Evolutionary conservation across 1,140 invertebrate species (phyloP).

Genomic region (Drosophila aff.): DNA sequence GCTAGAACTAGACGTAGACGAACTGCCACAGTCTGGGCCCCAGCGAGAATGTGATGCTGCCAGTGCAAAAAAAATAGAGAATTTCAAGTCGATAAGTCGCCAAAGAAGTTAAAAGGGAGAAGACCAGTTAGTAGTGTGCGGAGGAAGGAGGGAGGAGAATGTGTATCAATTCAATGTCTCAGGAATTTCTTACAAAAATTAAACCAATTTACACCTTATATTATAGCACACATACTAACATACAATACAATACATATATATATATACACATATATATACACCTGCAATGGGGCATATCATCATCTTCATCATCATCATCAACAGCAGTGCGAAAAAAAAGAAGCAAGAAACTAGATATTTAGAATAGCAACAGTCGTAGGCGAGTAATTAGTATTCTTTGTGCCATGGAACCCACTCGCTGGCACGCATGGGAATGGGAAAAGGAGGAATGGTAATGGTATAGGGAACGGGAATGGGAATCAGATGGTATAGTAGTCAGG

Average conservation of each 20-base stretch:
- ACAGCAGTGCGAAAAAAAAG: conserved; percentile 9
- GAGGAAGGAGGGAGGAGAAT: conserved; percentile 11
- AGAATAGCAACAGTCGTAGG: conserved; percentile 26
- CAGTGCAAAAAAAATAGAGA: conserved; percentile 2
- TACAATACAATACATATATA: conserved; percentile 23
- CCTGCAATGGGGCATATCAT: conserved; percentile 33
- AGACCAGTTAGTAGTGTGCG: conserved; percentile 10
- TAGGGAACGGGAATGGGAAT: conserved; percentile 5
- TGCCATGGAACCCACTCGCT: conserved; percentile 40
- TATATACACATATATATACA: conserved; percentile 5
- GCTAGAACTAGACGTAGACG: conserved; percentile 6
- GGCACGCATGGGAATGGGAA: neutral
- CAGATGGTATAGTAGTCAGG: conserved; percentile 7
- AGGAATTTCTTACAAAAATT: conserved; percentile 73
- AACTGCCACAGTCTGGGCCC: conserved; percentile 12
- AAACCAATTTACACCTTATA: conserved; percentile 43
- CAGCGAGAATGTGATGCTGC: neutral
- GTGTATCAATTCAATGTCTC: conserved; percentile 78
- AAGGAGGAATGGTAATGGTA: conserved; percentile 1
- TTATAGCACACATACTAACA: conserved; percentile 26
- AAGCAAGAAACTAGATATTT: conserved; percentile 8
- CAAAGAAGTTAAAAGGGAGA: conserved; percentile 9
- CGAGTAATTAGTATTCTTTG: conserved; percentile 57
- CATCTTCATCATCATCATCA: conserved; percentile 22
- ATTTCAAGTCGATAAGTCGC: conserved; percentile 14